phyloP scores from a whole-genome alignment of 2,113 vertebrate genomes.

The Protobothrops mucrosquamatus region DNA sequence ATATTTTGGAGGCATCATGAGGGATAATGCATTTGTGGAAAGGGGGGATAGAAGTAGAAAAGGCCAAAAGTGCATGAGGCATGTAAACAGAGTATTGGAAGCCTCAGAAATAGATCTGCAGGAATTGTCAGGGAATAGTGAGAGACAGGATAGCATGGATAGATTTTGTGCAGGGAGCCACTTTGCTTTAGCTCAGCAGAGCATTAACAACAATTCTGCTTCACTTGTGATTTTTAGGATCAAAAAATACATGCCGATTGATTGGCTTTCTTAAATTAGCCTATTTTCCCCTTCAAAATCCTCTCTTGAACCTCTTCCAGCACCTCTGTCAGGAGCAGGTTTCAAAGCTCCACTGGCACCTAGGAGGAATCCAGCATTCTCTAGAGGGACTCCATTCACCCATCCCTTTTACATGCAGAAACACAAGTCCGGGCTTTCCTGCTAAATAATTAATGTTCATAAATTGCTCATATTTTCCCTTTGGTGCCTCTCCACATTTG shows the following conservation, averaged over 20 bases:
- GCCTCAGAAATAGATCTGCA: background rate
- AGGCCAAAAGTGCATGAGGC: background rate
- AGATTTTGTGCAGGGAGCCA: background rate
- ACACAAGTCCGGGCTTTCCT: conserved; percentile 43
- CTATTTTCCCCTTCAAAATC: background rate
- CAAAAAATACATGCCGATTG: background rate
- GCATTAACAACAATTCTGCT: background rate
- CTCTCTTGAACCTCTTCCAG: background rate
- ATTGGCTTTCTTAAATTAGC: background rate
- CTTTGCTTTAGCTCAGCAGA: background rate
- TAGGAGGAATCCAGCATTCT: background rate
- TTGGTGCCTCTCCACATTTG: conserved; percentile 40
- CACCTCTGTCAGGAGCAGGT: background rate
- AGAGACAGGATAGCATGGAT: background rate
- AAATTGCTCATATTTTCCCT: conserved; percentile 58
- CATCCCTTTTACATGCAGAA: background rate
- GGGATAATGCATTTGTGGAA: background rate
- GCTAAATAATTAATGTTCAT: conserved; percentile 58
- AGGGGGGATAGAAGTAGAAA: background rate
- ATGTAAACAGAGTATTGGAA: background rate
- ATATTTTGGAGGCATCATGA: background rate
- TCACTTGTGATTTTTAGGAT: background rate
- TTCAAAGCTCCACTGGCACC: rapidly evolving
- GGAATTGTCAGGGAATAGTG: background rate
- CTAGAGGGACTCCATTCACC: background rate